These are phyloP conservation scores for Whitmania pigra DNA, from an alignment of 1,140 invertebrate genomes.

Conservation along the genomic window DNA sequence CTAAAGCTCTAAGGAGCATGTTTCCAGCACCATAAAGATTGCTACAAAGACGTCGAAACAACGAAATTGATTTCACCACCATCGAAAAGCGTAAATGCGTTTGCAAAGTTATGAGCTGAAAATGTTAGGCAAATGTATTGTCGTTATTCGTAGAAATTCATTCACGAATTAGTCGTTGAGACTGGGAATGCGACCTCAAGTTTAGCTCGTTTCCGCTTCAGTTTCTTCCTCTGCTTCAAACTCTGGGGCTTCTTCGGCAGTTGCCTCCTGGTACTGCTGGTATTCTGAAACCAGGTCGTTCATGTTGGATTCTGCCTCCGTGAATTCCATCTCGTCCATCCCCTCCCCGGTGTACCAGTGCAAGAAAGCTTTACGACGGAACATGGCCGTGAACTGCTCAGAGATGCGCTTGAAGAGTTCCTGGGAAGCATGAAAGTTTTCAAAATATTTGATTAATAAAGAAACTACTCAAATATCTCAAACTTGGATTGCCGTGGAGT, in stretches of 20 bases:
- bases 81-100: no score
- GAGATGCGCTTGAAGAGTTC: slow-evolving; percentile 64
- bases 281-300: slow-evolving; percentile 73
- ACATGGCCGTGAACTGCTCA: slow-evolving; percentile 64
- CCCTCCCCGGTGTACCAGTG: slow-evolving; percentile 70
- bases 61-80: no score
- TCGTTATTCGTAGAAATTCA: background rate
- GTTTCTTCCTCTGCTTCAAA: background rate
- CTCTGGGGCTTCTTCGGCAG: slow-evolving; percentile 42
- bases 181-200: background rate
- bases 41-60: no score
- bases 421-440: slow-evolving; percentile 48
- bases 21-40: no score
- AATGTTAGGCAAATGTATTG: slow-evolving; percentile 8
- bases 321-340: slow-evolving; percentile 69
- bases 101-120: no score
- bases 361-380: slow-evolving; percentile 62
- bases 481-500: slow-evolving; percentile 51
- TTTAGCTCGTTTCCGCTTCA: slow-evolving; percentile 2
- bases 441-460: background rate
- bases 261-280: slow-evolving; percentile 61
- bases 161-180: no score
- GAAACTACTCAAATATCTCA: background rate
- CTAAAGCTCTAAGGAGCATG: no score
- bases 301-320: slow-evolving; percentile 59